Evolutionary conservation across 2,888 invertebrate genomes (phyloP), one percentile per base, ranked within the genome.

Genomic region (Coleophora deauratella): DNA sequence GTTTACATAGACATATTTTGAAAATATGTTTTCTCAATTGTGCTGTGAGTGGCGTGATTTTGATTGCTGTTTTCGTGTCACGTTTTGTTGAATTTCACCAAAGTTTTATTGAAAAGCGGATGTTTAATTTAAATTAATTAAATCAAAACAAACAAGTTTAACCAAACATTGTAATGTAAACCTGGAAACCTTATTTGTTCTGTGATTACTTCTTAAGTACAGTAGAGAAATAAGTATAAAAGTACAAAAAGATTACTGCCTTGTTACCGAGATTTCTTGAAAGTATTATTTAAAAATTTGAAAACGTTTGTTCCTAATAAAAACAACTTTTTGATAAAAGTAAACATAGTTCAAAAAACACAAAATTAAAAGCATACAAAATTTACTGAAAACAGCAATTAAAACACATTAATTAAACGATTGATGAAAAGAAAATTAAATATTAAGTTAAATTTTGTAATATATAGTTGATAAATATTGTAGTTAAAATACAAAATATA

Each of bases 11-110:
- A 80, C 81, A 84, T 84, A 82, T 84, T 82, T 84, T 72, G 74
- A 82, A 84, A 82, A 82, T 84, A 81, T 82, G 80, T 82, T 84
- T 82, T 84, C 78, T 85, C 85, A 82, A 84, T 85, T 84, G 85
- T 81, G 80, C 81, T 82, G 81, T 84, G 84, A 85, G 57, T 51
- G 47, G 55, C 59, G 65, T 57, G 66, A 46, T 59, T 62, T 71
- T 64, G 63, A 73, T 73, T 79, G 66, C 59, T 74, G 64, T 50
- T 64, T 72, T 69, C 50, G 36, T 38, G 42, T 3, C 6, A 21
- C 21, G 6, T 21, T 21, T 21, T 21, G 21, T 21, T 21, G 21
- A 21, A 21, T 21, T 21, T 21, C 6, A 21, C 6, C 6, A 21
- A 3, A 4, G 3, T 21, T 4, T 21, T 21, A 6, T 21, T 21